Conservation (phyloP, 2,113 vertebrate genomes). For the Neolamprologus kungweensis region DNA sequence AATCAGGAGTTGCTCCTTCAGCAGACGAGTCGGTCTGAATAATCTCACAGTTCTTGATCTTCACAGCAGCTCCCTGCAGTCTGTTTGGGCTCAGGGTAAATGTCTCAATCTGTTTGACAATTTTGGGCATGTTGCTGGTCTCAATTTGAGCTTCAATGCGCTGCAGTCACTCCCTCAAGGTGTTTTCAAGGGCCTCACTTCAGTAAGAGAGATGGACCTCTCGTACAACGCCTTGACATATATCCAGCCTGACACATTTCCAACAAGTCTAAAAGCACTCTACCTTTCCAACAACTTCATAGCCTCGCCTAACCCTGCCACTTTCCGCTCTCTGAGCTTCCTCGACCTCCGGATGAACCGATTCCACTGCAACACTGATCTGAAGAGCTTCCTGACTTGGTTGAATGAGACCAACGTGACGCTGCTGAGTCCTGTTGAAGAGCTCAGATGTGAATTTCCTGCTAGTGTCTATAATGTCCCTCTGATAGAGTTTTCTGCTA, state of each 20-base stretch:
- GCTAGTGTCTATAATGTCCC: slow-evolving; percentile 2
- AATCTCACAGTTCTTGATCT: slow-evolving; percentile 73
- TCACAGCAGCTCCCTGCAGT: slow-evolving; percentile 74
- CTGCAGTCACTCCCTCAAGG: slow-evolving; percentile 72
- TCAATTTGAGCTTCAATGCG: slow-evolving; percentile 74
- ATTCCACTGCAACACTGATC: slow-evolving; percentile 64
- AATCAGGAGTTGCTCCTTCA: slow-evolving; percentile 59
- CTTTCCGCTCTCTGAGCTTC: slow-evolving; percentile 63
- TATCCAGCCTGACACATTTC: slow-evolving; percentile 66
- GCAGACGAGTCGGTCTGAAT: background rate
- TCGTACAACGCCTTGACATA: slow-evolving; percentile 74
- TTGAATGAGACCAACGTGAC: slow-evolving; percentile 73
- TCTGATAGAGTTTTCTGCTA: slow-evolving; percentile 9
- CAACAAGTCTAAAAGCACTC: slow-evolving; percentile 68
- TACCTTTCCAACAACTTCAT: slow-evolving; percentile 78
- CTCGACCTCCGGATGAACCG: slow-evolving; percentile 74
- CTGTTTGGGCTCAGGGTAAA: slow-evolving; percentile 65
- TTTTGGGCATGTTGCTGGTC: slow-evolving; percentile 57
- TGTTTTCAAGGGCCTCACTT: slow-evolving; percentile 73
- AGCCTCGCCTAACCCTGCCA: slow-evolving; percentile 69
- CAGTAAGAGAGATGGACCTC: slow-evolving; percentile 71
- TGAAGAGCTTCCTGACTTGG: slow-evolving; percentile 74
- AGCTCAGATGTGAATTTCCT: slow-evolving; percentile 74
- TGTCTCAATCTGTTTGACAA: slow-evolving; percentile 79
- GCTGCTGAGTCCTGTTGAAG: slow-evolving; percentile 37